A percentile compares a stretch with the other conserved stretches of the same genome.
These are phyloP conservation scores for Platyrinchus mystaceus DNA, from an alignment of 2,797 vertebrate genomes.

Conservation along the genomic window DNA sequence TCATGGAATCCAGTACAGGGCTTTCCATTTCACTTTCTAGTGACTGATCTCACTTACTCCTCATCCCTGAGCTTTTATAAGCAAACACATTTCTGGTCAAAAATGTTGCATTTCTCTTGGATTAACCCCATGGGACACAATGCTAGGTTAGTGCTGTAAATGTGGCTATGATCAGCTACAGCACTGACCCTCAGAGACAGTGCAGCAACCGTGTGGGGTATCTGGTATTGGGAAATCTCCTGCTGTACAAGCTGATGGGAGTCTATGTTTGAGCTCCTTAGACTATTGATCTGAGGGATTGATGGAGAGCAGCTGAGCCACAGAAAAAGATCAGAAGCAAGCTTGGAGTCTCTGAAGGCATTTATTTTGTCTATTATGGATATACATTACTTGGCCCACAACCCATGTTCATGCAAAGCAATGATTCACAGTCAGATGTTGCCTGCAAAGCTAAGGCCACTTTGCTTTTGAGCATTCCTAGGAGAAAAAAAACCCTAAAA, in stretches of 20 bases:
- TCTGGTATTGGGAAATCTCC: background rate
- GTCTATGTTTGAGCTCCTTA: background rate
- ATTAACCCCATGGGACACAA: background rate
- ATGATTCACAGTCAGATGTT: background rate
- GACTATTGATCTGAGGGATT: background rate
- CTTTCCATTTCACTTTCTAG: background rate
- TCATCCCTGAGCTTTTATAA: background rate
- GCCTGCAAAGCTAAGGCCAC: background rate
- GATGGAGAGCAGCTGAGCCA: background rate
- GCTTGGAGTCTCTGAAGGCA: background rate
- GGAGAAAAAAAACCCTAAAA: background rate
- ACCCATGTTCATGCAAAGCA: background rate
- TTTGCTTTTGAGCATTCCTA: background rate
- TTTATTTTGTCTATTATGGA: background rate
- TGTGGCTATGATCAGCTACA: background rate
- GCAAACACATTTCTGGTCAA: background rate
- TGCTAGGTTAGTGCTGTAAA: background rate
- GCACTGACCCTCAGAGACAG: background rate
- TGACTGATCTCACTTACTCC: background rate
- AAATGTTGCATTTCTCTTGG: background rate
- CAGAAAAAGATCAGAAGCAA: background rate
- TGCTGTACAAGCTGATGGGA: background rate
- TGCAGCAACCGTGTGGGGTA: accelerated
- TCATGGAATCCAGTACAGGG: background rate
- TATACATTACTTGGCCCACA: background rate